These are phyloP conservation scores for Caenorhabditis wallacei DNA, from an alignment of 2,888 invertebrate genomes.

Conservation along the genomic window DNA sequence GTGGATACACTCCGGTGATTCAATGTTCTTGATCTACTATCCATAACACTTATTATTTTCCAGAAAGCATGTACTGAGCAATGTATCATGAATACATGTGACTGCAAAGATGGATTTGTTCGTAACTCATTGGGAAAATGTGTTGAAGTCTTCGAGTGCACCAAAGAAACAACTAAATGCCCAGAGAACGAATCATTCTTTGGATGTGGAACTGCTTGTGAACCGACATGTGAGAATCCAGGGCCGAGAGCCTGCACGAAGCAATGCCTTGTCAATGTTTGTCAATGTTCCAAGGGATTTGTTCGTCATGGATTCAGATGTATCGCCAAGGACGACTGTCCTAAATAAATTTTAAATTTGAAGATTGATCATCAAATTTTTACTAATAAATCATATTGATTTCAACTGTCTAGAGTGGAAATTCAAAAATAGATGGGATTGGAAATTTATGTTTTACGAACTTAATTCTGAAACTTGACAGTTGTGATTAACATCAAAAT, in stretches of 20 bases:
- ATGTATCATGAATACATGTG: constrained; percentile 50
- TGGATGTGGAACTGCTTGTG: constrained; percentile 57
- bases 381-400: no score
- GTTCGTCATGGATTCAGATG: constrained; percentile 40
- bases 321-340: constrained; percentile 43
- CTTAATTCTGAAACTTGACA: no score
- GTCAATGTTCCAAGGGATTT: constrained; percentile 50
- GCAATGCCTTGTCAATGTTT: constrained; percentile 47
- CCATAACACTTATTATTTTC: no score
- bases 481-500: no score
- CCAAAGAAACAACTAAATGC: constrained; percentile 44
- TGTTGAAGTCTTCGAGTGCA: constrained; percentile 30
- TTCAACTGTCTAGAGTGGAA: no score
- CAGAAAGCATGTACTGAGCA: constrained; percentile 53
- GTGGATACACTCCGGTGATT: constrained; percentile 53
- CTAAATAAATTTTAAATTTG: constrained; percentile 28
- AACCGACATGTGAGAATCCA: constrained; percentile 55
- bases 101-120: constrained; percentile 56
- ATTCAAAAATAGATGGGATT: neutral
- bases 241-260: constrained; percentile 35
- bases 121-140: constrained; percentile 44
- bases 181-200: constrained; percentile 46
- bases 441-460: neutral
- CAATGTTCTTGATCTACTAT: no score
- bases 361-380: neutral